Evolutionary conservation across 2,888 invertebrate species (phyloP).

Genomic region (Zygaena filipendulae): DNA sequence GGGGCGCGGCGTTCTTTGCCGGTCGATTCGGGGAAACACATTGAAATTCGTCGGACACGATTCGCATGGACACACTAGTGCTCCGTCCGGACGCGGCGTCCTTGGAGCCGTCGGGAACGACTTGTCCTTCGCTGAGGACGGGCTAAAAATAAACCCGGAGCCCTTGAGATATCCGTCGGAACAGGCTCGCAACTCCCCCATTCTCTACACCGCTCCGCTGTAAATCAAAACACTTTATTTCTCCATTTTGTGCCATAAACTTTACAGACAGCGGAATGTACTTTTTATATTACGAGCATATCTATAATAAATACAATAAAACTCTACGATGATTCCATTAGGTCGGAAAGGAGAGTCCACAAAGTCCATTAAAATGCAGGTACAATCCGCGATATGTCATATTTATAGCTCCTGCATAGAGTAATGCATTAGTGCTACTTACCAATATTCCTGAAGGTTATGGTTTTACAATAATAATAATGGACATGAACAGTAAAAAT

Average conservation of each 20-base stretch:
- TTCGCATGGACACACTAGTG: conserved; percentile 7
- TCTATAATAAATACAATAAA: conserved; percentile 1
- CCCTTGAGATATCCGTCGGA: conserved; percentile 47
- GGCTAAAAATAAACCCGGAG: conserved; percentile 54
- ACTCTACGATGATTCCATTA: background rate
- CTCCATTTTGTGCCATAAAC: background rate
- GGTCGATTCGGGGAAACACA: conserved; percentile 34
- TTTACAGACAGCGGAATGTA: background rate
- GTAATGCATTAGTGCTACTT: conserved; percentile 50
- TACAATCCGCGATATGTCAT: conserved; percentile 33
- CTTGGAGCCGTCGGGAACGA: conserved; percentile 29
- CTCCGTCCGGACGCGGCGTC: conserved; percentile 27
- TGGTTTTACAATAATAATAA: conserved; percentile 43
- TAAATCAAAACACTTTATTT: conserved; percentile 7
- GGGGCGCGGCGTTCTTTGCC: no score
- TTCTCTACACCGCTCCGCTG: background rate
- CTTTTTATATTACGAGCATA: conserved; percentile 2
- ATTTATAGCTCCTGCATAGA: conserved; percentile 45
- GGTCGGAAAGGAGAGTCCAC: background rate
- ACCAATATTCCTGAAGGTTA: conserved; percentile 33
- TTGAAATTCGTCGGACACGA: conserved; percentile 32
- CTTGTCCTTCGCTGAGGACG: conserved; percentile 45
- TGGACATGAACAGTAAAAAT: conserved; percentile 14
- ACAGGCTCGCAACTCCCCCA: conserved; percentile 38
- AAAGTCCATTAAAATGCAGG: background rate